Evolutionary conservation across 1,140 invertebrate genomes (phyloP), one percentile per base, ranked within the genome.

Genomic region (Liolophura sinensis): DNA sequence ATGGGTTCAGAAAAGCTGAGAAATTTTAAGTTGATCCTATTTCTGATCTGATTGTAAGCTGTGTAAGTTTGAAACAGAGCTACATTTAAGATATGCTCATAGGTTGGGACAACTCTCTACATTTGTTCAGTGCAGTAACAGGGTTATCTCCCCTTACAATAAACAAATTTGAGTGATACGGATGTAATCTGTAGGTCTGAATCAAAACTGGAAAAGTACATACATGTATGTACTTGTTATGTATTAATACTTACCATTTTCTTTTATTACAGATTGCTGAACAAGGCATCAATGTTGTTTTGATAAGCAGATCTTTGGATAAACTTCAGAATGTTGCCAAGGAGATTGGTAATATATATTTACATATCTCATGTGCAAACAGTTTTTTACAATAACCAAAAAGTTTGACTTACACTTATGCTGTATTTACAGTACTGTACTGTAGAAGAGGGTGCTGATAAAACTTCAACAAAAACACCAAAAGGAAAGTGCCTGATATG

Each of bases 281-380:
- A 50, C 88, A 88, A 70, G 94, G 95, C 51, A 86, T 97, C 67
- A 91, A 96, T 78, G 86, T 98, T 47, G 89, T 97, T 46, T 85
- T 99, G 59, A 91, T 99, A 61, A 97, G 95, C 74, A 87, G 97
- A 73, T 93, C 91, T 0, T 80, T 91, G 71, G 83, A 87, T 3
- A 98, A 98, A 84, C 84, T 99, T 16, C 88, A 93, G 68, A 85
- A 87, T 47, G 91, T 94, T 16, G 91, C 94, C 0, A 85, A 87
- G 65, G 92, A 96, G 86, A 92, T 99, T 62, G 87, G 91, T 92
- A 87, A 85, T 83, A 69, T 27, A 31, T 40, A 40, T 3, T 5
- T 20, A 16, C 27, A 47, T 60, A 9, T 12, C 59, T 6, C 1
- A 25, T 9, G 47, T 11, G 9, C 62, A 64, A 24, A 12, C 63